A percentile compares a stretch with the other conserved stretches of the same genome.
Evolutionary conservation across 92 coral and sea anemone genomes (phyloP).

Genomic region (Chrysogorgia sp.): DNA sequence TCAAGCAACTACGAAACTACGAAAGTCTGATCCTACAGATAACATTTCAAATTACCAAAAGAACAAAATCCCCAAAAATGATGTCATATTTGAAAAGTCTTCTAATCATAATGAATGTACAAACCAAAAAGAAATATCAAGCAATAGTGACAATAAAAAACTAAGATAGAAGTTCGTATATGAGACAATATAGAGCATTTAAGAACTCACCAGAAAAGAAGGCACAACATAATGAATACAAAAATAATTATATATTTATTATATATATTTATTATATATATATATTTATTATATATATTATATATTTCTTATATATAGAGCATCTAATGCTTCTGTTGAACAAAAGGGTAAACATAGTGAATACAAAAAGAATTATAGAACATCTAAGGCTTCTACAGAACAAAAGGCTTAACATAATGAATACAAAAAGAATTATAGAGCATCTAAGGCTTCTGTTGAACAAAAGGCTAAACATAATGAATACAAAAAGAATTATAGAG

Average conservation of each 20-base stretch:
- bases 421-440: slow-evolving; percentile 35
- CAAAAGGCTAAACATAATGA: too few relatives aligned
- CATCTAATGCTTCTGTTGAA: slow-evolving; percentile 38
- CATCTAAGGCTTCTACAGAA: slow-evolving; percentile 46
- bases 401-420: slow-evolving; percentile 34
- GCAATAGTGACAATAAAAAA: slow-evolving; percentile 34
- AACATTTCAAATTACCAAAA: background rate
- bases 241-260: slow-evolving; percentile 35
- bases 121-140: slow-evolving; percentile 37
- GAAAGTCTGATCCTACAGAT: background rate
- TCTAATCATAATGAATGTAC: slow-evolving; percentile 59
- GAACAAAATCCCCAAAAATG: too few relatives aligned
- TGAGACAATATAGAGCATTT: slow-evolving; percentile 45
- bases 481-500: too few relatives aligned
- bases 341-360: background rate
- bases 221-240: slow-evolving; percentile 1
- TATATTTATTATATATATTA: too few relatives aligned
- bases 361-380: slow-evolving; percentile 33
- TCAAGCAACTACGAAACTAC: background rate
- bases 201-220: slow-evolving; percentile 37
- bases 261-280: too few relatives aligned
- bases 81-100: background rate
- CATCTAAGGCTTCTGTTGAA: too few relatives aligned
- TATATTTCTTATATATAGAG: too few relatives aligned
- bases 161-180: slow-evolving; percentile 54